Conservation (phyloP, 2,113 vertebrate species). For the Pycnonotus jocosus region DNA sequence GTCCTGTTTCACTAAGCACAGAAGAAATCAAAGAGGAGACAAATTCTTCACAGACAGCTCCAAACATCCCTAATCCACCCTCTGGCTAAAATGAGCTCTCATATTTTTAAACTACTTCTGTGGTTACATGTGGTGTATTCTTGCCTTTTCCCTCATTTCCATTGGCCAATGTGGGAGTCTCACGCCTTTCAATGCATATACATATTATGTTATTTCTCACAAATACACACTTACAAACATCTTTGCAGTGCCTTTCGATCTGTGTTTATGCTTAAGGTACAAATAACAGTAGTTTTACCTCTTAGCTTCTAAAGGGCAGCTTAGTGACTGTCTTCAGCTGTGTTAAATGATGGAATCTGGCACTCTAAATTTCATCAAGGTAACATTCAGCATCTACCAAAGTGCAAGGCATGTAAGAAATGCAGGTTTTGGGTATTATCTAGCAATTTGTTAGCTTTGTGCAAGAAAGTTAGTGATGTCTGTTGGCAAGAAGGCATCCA, state of each 20-base stretch:
- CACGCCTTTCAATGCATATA: background rate
- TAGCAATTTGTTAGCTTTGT: background rate
- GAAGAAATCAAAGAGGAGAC: background rate
- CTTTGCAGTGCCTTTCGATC: background rate
- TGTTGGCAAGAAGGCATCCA: background rate
- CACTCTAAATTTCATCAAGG: background rate
- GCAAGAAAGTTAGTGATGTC: background rate
- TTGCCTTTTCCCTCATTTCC: background rate
- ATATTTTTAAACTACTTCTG: background rate
- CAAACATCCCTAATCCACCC: background rate
- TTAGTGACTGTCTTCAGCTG: background rate
- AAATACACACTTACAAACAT: background rate
- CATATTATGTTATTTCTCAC: background rate
- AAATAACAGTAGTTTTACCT: background rate
- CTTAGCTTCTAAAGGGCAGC: background rate
- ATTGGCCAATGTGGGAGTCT: background rate
- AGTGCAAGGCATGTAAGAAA: background rate
- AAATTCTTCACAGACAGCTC: constrained; percentile 1
- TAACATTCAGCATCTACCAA: background rate
- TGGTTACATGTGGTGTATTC: background rate
- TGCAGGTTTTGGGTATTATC: background rate
- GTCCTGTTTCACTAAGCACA: background rate
- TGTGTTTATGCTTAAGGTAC: background rate
- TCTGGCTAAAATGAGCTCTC: background rate
- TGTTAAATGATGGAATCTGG: background rate